Conservation (phyloP, 2,113 vertebrate genomes). For the Megaleporinus macrocephalus region DNA sequence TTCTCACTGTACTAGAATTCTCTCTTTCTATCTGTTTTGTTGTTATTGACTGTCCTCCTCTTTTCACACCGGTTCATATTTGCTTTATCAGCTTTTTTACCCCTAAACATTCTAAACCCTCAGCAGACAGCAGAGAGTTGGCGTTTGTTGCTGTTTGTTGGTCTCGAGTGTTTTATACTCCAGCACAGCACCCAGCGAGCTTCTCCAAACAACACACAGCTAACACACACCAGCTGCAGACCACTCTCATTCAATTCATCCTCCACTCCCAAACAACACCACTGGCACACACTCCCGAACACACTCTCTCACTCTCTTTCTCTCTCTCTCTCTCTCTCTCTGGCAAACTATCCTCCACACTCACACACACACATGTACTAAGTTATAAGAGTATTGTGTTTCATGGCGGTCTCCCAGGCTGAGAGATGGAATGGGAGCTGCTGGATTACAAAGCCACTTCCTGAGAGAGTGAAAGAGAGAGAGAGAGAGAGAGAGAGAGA, state of each 20-base stretch:
- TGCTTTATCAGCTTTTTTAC: background rate
- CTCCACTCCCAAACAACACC: slow-evolving; percentile 1
- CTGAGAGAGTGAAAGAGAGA: background rate
- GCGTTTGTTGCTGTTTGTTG: background rate
- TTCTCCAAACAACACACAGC: slow-evolving; percentile 12
- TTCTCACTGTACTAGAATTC: too few relatives aligned
- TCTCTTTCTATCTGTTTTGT: too few relatives aligned
- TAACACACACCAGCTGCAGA: slow-evolving; percentile 25
- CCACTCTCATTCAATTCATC: background rate
- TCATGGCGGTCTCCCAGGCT: slow-evolving; percentile 37
- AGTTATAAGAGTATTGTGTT: slow-evolving; percentile 38
- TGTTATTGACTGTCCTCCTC: background rate
- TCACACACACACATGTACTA: background rate
- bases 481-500: background rate
- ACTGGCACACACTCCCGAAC: slow-evolving; percentile 14
- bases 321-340: background rate
- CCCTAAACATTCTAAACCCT: background rate
- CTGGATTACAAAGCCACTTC: slow-evolving; percentile 45
- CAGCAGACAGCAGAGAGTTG: background rate
- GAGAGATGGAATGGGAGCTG: slow-evolving; percentile 32
- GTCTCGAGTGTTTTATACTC: too few relatives aligned
- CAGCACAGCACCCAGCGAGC: background rate
- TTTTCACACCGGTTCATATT: background rate
- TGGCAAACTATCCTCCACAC: background rate
- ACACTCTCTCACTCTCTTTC: background rate